phyloP scores from a whole-genome alignment of 2,113 vertebrate species.

The Pygoscelis antarcticus region DNA sequence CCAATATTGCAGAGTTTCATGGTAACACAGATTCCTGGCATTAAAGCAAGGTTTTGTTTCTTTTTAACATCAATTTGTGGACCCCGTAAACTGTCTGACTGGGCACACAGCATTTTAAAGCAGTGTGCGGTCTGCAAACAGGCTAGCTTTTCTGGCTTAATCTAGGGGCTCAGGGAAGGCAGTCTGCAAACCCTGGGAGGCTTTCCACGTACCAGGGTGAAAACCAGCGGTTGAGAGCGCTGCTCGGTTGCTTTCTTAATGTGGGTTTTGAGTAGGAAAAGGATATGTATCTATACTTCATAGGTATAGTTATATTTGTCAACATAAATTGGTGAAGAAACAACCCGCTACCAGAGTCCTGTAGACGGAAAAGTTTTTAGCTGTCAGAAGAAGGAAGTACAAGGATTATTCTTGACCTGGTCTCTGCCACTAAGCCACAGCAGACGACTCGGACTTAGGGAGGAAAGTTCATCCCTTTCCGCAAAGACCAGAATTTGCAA shows the following conservation, averaged over 20 bases:
- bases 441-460: neutral
- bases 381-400: neutral
- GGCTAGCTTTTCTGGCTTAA: neutral
- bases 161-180: neutral
- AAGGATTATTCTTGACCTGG: neutral
- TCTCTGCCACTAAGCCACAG: neutral
- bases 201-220: neutral
- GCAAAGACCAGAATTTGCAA: neutral
- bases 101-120: neutral
- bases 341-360: neutral
- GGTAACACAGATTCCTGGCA: neutral
- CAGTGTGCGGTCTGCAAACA: neutral
- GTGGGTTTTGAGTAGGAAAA: neutral
- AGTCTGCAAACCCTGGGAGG: neutral
- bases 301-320: neutral
- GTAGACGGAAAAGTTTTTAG: neutral
- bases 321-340: neutral
- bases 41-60: neutral
- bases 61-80: neutral
- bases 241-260: neutral
- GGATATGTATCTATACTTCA: accelerated
- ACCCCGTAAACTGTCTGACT: neutral
- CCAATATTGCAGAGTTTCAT: neutral
- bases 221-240: neutral
- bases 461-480: neutral